A percentile compares a stretch with the other conserved stretches of the same genome.
phyloP scores from a whole-genome alignment of 2,113 vertebrate species.

The Pantherophis guttatus region DNA sequence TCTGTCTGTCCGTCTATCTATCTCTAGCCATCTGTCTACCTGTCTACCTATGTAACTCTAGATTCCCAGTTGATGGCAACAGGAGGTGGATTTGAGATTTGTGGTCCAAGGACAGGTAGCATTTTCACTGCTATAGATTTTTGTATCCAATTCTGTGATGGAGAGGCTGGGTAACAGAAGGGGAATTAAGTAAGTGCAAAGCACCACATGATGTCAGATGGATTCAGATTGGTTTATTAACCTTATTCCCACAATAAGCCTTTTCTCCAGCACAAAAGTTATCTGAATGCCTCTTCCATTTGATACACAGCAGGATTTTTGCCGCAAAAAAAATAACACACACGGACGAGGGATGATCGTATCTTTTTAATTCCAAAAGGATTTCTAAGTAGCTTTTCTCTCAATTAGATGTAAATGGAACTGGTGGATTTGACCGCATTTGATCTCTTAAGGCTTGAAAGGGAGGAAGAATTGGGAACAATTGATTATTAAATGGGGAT shows the following conservation, averaged over 20 bases:
- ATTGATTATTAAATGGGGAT: conserved; percentile 34
- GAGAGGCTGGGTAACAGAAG: not conserved
- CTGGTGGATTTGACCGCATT: not conserved
- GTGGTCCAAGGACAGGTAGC: not conserved
- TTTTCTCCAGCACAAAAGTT: not conserved
- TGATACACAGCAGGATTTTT: not conserved
- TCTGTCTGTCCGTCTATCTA: no score
- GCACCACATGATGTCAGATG: not conserved
- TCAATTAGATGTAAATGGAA: conserved; percentile 7
- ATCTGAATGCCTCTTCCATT: not conserved
- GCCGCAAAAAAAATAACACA: not conserved
- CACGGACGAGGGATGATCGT: not conserved
- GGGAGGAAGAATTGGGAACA: conserved; percentile 11
- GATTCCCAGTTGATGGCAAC: not conserved
- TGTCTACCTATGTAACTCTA: not conserved
- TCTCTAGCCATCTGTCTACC: not conserved
- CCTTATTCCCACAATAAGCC: not conserved
- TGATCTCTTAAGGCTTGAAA: conserved; percentile 27
- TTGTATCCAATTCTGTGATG: not conserved
- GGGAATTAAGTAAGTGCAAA: not conserved
- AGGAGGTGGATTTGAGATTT: not conserved
- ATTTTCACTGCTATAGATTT: not conserved
- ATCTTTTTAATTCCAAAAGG: conserved; percentile 34
- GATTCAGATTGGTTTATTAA: not conserved
- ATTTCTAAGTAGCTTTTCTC: conserved; percentile 14